A percentile compares a stretch with the other conserved stretches of the same genome.
Conservation (phyloP, 2,888 invertebrate genomes). For the Pediacus dermestoides region DNA sequence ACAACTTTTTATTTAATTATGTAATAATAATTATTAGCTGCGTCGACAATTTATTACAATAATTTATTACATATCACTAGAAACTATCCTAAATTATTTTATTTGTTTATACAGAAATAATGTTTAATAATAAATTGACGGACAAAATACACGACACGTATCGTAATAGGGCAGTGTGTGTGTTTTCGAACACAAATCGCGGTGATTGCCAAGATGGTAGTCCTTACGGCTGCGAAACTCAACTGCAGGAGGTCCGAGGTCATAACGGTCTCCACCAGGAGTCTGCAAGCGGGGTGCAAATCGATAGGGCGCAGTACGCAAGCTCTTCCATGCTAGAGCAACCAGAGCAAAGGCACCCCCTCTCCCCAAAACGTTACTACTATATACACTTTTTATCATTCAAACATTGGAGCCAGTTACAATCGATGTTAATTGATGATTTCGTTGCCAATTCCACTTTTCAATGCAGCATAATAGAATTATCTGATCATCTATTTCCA, state of each 20-base stretch:
- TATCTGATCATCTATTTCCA: too few relatives aligned
- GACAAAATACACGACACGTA: too few relatives aligned
- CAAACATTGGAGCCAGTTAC: neutral
- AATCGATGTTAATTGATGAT: slow-evolving; percentile 6
- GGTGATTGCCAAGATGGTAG: slow-evolving; percentile 18
- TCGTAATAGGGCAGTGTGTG: slow-evolving; percentile 15
- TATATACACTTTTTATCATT: slow-evolving; percentile 5
- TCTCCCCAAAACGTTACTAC: neutral
- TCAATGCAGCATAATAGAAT: too few relatives aligned
- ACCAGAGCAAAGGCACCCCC: neutral
- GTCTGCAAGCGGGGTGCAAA: slow-evolving; percentile 49
- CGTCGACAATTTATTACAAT: too few relatives aligned
- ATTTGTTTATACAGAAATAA: too few relatives aligned
- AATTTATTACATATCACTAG: too few relatives aligned
- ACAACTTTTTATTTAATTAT: too few relatives aligned
- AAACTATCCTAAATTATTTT: too few relatives aligned
- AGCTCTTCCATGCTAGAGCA: slow-evolving; percentile 16
- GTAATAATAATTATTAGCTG: too few relatives aligned
- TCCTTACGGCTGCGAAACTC: slow-evolving; percentile 29
- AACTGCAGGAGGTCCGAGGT: slow-evolving; percentile 46
- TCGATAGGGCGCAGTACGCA: slow-evolving; percentile 32
- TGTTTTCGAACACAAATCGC: slow-evolving; percentile 18
- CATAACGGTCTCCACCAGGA: slow-evolving; percentile 58
- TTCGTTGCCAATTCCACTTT: too few relatives aligned
- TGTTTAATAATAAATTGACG: too few relatives aligned